Conservation (phyloP, 2,113 vertebrate species). For the Notothenia coriiceps region DNA sequence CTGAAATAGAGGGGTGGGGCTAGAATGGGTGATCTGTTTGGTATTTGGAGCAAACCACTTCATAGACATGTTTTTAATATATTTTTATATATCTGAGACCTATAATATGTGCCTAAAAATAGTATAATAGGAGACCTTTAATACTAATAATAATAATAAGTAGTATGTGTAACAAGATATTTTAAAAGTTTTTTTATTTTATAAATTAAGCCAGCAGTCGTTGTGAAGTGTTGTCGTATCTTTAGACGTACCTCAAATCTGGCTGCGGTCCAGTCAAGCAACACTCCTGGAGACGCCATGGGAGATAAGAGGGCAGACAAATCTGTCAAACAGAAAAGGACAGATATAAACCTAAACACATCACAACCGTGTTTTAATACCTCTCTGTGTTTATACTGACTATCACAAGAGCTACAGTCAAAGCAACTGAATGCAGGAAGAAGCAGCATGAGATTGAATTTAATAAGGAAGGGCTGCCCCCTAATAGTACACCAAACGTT, state of each 20-base stretch:
- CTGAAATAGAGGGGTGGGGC: too few relatives aligned
- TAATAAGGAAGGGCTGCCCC: too few relatives aligned
- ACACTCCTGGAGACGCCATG: constrained; percentile 62
- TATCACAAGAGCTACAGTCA: background rate
- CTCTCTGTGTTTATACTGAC: background rate
- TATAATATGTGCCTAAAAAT: too few relatives aligned
- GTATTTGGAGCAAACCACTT: too few relatives aligned
- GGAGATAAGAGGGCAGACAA: constrained; percentile 76
- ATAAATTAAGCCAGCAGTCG: background rate
- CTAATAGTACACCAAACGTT: too few relatives aligned
- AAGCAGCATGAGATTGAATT: background rate
- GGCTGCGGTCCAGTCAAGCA: constrained; percentile 49
- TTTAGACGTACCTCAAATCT: constrained; percentile 69
- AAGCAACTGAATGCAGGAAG: background rate
- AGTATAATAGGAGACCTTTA: too few relatives aligned
- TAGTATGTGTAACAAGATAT: background rate
- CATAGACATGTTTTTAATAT: too few relatives aligned
- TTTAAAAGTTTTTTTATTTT: too few relatives aligned
- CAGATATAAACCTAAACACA: constrained; percentile 9
- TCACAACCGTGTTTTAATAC: too few relatives aligned
- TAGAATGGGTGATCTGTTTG: too few relatives aligned
- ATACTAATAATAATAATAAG: background rate
- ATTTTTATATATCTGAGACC: too few relatives aligned
- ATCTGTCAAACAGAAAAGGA: constrained; percentile 64
- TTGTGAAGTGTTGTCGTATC: background rate